A percentile compares a stretch with the other conserved stretches of the same genome.
Evolutionary conservation across 2,888 invertebrate genomes (phyloP).

Genomic region (Drosophila suboccidentalis): DNA sequence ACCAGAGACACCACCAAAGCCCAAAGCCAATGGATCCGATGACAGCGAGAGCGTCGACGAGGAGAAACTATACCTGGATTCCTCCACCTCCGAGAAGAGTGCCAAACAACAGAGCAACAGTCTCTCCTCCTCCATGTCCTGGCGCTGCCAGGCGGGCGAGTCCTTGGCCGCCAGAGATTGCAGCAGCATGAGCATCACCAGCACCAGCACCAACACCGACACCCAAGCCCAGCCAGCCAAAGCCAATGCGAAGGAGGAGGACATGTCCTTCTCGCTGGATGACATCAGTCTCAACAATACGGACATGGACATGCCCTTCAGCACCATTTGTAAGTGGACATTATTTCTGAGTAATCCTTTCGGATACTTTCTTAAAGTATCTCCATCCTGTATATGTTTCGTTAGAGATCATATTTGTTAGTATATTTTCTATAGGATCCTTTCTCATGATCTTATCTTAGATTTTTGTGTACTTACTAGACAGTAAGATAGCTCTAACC

Average conservation of each 20-base stretch:
- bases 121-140: constrained; percentile 83
- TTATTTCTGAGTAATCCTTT: no score
- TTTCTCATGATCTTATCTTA: no score
- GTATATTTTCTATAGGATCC: no score
- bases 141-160: constrained; percentile 87
- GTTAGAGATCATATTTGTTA: no score
- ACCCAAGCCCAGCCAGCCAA: constrained; percentile 43
- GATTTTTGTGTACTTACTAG: no score
- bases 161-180: constrained; percentile 88
- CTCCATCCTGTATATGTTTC: no score
- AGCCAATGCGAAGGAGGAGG: constrained; percentile 54
- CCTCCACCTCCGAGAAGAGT: constrained; percentile 87
- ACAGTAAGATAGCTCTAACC: no score
- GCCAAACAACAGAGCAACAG: constrained; percentile 78
- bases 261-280: constrained; percentile 76
- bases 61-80: constrained; percentile 89
- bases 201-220: constrained; percentile 86
- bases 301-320: constrained; percentile 82
- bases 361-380: no score
- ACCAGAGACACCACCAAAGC: constrained; percentile 27
- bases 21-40: constrained; percentile 68
- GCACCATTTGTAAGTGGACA: constrained; percentile 81
- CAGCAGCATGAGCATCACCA: constrained; percentile 86
- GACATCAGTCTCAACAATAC: constrained; percentile 80
- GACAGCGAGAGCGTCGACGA: constrained; percentile 88